Percentiles rank a stretch among this genome's conserved stretches.
These are phyloP conservation scores for Coccyzus lansbergi DNA, from an alignment of 2,797 vertebrate genomes.

Conservation along the genomic window DNA sequence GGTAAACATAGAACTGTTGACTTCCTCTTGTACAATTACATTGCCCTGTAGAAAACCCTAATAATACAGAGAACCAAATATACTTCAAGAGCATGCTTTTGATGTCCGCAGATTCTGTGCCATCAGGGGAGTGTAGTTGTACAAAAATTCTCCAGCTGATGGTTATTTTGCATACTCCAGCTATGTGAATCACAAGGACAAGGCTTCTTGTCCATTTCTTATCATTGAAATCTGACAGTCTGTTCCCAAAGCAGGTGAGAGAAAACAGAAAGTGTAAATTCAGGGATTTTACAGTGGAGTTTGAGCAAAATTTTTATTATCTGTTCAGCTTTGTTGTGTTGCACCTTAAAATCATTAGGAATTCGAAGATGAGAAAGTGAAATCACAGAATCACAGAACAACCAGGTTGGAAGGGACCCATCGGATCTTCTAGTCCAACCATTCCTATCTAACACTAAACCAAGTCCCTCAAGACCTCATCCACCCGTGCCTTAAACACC, in stretches of 20 bases:
- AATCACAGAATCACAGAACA: too few species aligned
- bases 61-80: neutral
- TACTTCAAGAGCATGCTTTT: neutral
- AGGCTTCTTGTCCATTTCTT: neutral
- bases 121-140: neutral
- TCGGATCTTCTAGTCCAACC: too few species aligned
- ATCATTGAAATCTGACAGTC: neutral
- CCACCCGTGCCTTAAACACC: too few species aligned
- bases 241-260: neutral
- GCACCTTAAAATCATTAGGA: neutral
- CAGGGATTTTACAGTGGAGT: neutral
- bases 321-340: neutral
- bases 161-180: neutral
- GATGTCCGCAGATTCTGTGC: neutral
- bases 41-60: neutral
- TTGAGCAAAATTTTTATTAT: neutral
- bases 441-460: too few species aligned
- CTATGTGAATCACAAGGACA: neutral
- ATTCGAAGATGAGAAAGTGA: neutral
- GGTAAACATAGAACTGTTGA: neutral
- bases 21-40: neutral
- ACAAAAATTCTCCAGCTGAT: neutral
- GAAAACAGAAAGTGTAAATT: neutral
- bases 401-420: too few species aligned
- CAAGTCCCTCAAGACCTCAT: too few species aligned